Evolutionary conservation across 2,888 invertebrate species (phyloP).

Genomic region (Spodoptera littoralis): DNA sequence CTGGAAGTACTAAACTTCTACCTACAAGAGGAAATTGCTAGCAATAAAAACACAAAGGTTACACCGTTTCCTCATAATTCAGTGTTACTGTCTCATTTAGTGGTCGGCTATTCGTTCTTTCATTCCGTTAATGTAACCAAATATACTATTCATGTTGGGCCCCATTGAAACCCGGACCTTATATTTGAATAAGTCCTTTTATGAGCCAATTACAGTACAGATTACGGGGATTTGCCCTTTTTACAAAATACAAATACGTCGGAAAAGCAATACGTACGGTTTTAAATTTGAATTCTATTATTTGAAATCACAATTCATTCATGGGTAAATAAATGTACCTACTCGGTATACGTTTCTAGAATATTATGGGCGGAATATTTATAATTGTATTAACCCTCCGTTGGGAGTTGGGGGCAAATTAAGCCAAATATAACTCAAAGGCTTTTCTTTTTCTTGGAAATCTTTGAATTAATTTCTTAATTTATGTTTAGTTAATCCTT

Average conservation of each 20-base stretch:
- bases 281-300: conserved; percentile 36
- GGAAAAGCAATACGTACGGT: conserved; percentile 21
- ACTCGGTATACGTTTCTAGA: conserved; percentile 17
- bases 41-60: conserved; percentile 24
- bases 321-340: conserved; percentile 3
- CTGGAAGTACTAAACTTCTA: neutral
- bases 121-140: conserved; percentile 43
- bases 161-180: conserved; percentile 29
- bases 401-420: conserved; percentile 11
- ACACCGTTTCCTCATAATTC: conserved; percentile 29
- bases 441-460: conserved; percentile 12
- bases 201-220: conserved; percentile 43
- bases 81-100: conserved; percentile 38
- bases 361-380: conserved; percentile 12
- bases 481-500: conserved; percentile 25
- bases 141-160: conserved; percentile 40
- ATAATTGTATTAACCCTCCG: conserved; percentile 24
- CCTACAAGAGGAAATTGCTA: conserved; percentile 1
- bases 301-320: conserved; percentile 33
- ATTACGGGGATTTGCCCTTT: conserved; percentile 35
- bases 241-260: conserved; percentile 39
- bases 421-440: conserved; percentile 12
- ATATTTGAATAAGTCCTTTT: conserved; percentile 47
- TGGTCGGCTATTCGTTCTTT: conserved; percentile 33
- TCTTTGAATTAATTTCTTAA: conserved; percentile 24